These are phyloP conservation scores for Sminthurinus signatus DNA, from an alignment of 1,140 invertebrate species.

Conservation along the genomic window DNA sequence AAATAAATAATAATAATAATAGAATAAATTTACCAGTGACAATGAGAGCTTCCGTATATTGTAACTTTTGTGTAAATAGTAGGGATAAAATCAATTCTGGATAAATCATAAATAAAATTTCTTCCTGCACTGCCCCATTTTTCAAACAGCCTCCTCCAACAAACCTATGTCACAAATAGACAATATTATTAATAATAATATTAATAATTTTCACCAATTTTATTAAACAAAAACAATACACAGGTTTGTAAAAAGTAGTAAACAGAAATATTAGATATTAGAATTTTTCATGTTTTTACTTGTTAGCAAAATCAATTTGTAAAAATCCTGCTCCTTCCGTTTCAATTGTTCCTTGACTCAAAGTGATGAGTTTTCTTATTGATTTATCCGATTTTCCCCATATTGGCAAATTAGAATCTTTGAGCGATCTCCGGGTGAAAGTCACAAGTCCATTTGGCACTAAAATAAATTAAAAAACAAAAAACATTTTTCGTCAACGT, in stretches of 20 bases:
- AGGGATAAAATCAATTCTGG: slow-evolving; percentile 85
- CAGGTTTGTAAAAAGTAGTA: no score
- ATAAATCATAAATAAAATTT: slow-evolving; percentile 93
- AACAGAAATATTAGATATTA: no score
- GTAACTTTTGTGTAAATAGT: slow-evolving; percentile 77
- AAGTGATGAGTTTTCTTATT: slow-evolving; percentile 65
- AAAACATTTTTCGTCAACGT: no score
- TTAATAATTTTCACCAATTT: no score
- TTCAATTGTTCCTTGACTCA: slow-evolving; percentile 74
- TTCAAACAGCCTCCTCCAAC: slow-evolving; percentile 84
- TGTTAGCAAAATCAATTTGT: slow-evolving; percentile 53
- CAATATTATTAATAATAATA: no score
- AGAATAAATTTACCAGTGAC: slow-evolving; percentile 67
- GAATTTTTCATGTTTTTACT: no score
- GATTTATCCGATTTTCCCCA: slow-evolving; percentile 57
- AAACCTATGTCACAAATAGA: no score
- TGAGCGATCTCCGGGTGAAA: slow-evolving; percentile 62
- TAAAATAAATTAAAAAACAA: no score
- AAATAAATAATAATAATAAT: no score
- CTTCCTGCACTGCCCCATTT: slow-evolving; percentile 90
- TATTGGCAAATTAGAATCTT: slow-evolving; percentile 53
- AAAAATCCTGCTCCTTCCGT: slow-evolving; percentile 71
- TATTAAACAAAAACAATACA: no score
- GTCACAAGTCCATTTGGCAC: slow-evolving; percentile 75
- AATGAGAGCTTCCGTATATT: slow-evolving; percentile 67